Evolutionary conservation across 1,140 invertebrate species (phyloP), one percentile per base, ranked within the genome.

Genomic region (Pseudomyrmex flavicornis): DNA sequence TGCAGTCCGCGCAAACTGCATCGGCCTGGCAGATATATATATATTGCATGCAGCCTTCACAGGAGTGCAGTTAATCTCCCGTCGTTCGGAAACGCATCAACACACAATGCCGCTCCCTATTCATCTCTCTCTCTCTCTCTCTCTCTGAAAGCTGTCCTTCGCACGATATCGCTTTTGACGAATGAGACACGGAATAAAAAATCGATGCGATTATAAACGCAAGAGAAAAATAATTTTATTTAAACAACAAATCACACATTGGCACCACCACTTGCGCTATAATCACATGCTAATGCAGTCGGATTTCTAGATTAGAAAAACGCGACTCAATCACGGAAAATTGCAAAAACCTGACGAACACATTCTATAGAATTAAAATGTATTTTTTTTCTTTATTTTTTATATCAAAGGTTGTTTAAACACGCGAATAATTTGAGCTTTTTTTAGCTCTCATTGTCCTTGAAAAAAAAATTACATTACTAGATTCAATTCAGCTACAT

Each of bases 11-110:
- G 65, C 73, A 46, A 56, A 77, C 56, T 66, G 26, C 52, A 58
- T 17, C 48, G 35, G 15, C 35, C 50, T 48, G 9, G 10, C 26
- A 7, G 35, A 5, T 35, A 35, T 35, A 35, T 35, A 35, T 35
- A 35, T 35, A 77, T 58, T 17, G 50, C 63, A 69, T 48, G 46
- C 22, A 83, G 15, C 46, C 48, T 26, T 13, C 12, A n/a, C 12
- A 61, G 65, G 84, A 69, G 79, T 88, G 65, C 86, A 69, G 79
- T 88, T 84, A 89, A 89, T 89, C 87, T 88, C 80, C 61, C 65
- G 84, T 83, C 73, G 59, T 74, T 75, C 82, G 84, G 66, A 85
- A 86, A 82, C 58, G 87, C 82, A 54, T 84, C 74, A 82, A 69
- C 62, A 70, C 73, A 89, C 88, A 89, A 88, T 86, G 84, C 58